These are phyloP conservation scores for Styela plicata DNA, from an alignment of 23 tunicate species.

Conservation along the genomic window DNA sequence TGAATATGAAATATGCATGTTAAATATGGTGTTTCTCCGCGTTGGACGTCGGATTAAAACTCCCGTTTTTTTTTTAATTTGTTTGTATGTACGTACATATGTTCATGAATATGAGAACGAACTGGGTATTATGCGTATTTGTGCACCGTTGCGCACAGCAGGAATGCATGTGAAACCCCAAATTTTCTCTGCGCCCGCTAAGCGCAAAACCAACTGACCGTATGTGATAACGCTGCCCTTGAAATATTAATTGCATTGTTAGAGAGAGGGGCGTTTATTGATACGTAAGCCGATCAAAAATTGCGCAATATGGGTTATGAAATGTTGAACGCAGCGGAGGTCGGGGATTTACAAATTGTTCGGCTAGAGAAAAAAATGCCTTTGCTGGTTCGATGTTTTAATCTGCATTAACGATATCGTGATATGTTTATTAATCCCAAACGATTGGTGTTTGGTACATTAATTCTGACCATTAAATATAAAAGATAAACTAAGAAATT, in stretches of 20 bases:
- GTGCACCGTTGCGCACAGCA: neutral
- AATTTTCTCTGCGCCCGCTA: neutral
- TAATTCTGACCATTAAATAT: neutral
- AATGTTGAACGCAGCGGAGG: neutral
- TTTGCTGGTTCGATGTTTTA: neutral
- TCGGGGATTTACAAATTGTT: too few species aligned
- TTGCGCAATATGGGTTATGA: neutral
- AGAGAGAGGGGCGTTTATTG: neutral
- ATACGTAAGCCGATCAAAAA: neutral
- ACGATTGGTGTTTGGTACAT: neutral
- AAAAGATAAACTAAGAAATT: too few species aligned
- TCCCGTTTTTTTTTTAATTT: neutral
- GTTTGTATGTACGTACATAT: neutral
- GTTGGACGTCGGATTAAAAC: neutral
- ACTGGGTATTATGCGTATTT: neutral
- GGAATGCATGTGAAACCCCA: constrained; percentile 6
- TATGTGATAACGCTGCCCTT: neutral
- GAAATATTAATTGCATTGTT: constrained; percentile 22
- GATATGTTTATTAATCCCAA: neutral
- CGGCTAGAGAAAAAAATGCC: neutral
- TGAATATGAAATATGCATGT: constrained; percentile 17
- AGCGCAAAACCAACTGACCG: neutral
- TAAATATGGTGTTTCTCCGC: constrained; percentile 1
- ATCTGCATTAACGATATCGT: neutral
- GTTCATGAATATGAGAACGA: constrained; percentile 12